These are phyloP conservation scores for Muscicapa adusta DNA, from an alignment of 2,113 vertebrate genomes.

Conservation along the genomic window DNA sequence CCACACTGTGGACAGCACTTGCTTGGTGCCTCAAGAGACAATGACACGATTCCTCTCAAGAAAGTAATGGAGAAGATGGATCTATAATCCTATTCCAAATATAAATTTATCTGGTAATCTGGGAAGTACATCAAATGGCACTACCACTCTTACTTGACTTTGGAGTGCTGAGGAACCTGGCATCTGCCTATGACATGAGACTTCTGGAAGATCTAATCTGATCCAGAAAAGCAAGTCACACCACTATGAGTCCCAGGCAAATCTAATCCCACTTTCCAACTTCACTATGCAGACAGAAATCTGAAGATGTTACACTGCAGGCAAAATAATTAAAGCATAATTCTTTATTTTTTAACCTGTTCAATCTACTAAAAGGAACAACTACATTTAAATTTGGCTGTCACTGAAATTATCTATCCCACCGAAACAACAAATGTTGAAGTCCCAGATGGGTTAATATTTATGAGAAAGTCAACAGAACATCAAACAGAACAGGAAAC, in stretches of 20 bases:
- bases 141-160: neutral
- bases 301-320: neutral
- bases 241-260: neutral
- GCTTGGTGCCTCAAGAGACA: neutral
- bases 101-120: neutral
- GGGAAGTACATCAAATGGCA: neutral
- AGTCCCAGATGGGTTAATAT: slow-evolving; percentile 10
- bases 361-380: neutral
- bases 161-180: neutral
- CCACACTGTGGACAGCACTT: neutral
- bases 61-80: neutral
- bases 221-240: neutral
- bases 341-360: neutral
- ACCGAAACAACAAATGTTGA: neutral
- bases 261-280: neutral
- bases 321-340: neutral
- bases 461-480: slow-evolving; percentile 5
- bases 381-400: neutral
- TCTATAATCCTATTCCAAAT: neutral
- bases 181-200: neutral
- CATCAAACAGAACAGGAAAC: slow-evolving; percentile 3
- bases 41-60: neutral
- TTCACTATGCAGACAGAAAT: neutral
- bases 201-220: neutral
- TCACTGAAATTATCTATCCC: neutral